Conservation (phyloP, 2,888 invertebrate genomes). For the Drosophila gaucha region DNA sequence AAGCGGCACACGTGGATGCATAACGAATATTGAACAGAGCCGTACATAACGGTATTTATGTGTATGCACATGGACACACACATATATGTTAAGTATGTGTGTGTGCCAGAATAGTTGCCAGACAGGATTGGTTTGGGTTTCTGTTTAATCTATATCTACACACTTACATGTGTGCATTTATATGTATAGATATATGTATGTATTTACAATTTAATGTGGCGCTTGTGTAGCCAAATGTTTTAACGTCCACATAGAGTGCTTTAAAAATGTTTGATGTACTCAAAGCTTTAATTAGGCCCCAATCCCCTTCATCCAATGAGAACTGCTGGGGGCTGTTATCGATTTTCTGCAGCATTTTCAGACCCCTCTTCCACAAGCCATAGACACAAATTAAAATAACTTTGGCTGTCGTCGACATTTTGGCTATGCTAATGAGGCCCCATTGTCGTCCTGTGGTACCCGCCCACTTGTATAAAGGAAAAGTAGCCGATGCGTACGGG, state of each 20-base stretch:
- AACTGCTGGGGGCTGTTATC: slow-evolving; percentile 53
- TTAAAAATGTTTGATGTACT: slow-evolving; percentile 42
- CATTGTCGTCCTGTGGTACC: slow-evolving; percentile 55
- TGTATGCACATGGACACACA: not conserved
- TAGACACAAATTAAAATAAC: slow-evolving; percentile 22
- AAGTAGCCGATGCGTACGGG: slow-evolving; percentile 21
- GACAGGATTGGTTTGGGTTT: slow-evolving; percentile 55
- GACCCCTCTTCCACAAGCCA: not conserved
- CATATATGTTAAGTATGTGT: slow-evolving; percentile 5
- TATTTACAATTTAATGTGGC: slow-evolving; percentile 61
- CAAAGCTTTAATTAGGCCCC: slow-evolving; percentile 59
- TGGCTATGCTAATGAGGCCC: slow-evolving; percentile 69
- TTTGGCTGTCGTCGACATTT: slow-evolving; percentile 45
- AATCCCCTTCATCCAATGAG: slow-evolving; percentile 1
- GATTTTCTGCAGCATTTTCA: slow-evolving; percentile 52
- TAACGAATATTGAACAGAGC: slow-evolving; percentile 57
- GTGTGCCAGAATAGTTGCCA: slow-evolving; percentile 51
- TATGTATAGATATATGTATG: not conserved
- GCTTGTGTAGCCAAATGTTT: slow-evolving; percentile 65
- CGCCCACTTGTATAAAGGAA: slow-evolving; percentile 40
- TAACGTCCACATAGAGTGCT: slow-evolving; percentile 43
- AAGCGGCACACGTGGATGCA: slow-evolving; percentile 65
- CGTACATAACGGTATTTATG: slow-evolving; percentile 29
- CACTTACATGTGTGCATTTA: not conserved
- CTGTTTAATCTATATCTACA: slow-evolving; percentile 2